Base-by-base conservation (phyloP, 2,113 vertebrate genomes). In the Eurystomus gularis region DNA sequence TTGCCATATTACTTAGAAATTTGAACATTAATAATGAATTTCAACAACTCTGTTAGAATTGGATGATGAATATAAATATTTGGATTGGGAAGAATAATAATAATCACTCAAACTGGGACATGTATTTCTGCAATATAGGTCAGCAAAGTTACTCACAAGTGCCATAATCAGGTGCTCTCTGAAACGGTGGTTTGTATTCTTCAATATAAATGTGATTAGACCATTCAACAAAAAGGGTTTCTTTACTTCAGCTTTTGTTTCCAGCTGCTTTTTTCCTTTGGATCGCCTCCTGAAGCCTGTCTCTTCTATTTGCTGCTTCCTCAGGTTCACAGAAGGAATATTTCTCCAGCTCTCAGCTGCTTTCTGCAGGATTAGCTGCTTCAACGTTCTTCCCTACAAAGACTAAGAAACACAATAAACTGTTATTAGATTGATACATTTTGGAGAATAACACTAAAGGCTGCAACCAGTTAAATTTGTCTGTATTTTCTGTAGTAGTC, bases 91-190 rank as follows among this genome's bases (percentile, higher is more conserved):
- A 51, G 26, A 35, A 6, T 16, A 15, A 31, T 29, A 31, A 51
- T 20, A 13, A 55, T 33, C 31, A 33, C 54, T 55, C 10, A 55
- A 33, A 55, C 28, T 17, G 29, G 19, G 52, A 29, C 52, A 9
- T 52, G 23, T 4, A 17, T 77, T 82, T 86, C 24, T 80, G 61
- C 49, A 60, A 1, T 51, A 0, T 17, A 31, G 18, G 16, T 13
- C 5, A n/a, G 9, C 21, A 52, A 17, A 57, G 8, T 8, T 86
- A 31, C 68, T 94, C 49, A 35, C 7, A 24, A 37, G 18, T 48
- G 37, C 29, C 14, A 6, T 33, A 24, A 64, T 0, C 3, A 2
- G 21, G 4, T 11, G 10, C 17, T 35, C 61, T 71, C 21, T 13
- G 33, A 72, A 26, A 4, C 64, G 24, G 6, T 65, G 14, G 7